Evolutionary conservation across 2,888 invertebrate genomes (phyloP).

Genomic region (Drosophila colorata): DNA sequence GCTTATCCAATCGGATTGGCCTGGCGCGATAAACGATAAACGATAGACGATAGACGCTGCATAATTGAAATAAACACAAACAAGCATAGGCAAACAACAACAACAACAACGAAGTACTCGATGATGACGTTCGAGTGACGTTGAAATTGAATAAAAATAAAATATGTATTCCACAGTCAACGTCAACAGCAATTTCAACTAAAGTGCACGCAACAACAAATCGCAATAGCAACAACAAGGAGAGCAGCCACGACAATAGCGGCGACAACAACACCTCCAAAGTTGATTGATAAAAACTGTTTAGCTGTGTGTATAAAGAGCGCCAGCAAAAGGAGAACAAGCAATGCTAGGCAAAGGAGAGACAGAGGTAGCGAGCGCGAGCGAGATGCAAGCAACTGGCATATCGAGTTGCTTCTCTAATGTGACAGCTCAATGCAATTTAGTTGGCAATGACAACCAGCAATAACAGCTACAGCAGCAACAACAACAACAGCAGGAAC

Average conservation of each 20-base stretch:
- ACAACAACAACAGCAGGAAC: slow-evolving; percentile 50
- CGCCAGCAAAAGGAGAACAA: slow-evolving; percentile 44
- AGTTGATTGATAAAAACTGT: slow-evolving; percentile 78
- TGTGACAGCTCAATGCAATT: slow-evolving; percentile 82
- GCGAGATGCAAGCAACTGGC: slow-evolving; percentile 32
- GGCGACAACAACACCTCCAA: slow-evolving; percentile 71
- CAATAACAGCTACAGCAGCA: slow-evolving; percentile 48
- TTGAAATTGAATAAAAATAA: slow-evolving; percentile 76
- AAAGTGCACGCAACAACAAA: slow-evolving; percentile 79
- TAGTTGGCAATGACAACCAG: slow-evolving; percentile 75
- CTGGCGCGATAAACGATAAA: slow-evolving; percentile 47
- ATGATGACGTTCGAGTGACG: slow-evolving; percentile 61
- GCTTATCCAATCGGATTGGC: slow-evolving; percentile 66
- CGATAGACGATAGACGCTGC: slow-evolving; percentile 58
- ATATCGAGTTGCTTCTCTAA: slow-evolving; percentile 80
- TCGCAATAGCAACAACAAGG: slow-evolving; percentile 26
- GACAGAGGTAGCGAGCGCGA: neutral
- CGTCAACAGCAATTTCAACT: slow-evolving; percentile 77
- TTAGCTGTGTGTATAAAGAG: slow-evolving; percentile 59
- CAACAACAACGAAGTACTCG: slow-evolving; percentile 10
- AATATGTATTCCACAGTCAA: slow-evolving; percentile 60
- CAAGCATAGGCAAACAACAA: slow-evolving; percentile 15
- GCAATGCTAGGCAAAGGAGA: slow-evolving; percentile 3
- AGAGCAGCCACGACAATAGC: slow-evolving; percentile 50
- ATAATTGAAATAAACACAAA: slow-evolving; percentile 63